Base-by-base conservation (phyloP, 2,888 invertebrate species). In the Drosophila mercatorum region DNA sequence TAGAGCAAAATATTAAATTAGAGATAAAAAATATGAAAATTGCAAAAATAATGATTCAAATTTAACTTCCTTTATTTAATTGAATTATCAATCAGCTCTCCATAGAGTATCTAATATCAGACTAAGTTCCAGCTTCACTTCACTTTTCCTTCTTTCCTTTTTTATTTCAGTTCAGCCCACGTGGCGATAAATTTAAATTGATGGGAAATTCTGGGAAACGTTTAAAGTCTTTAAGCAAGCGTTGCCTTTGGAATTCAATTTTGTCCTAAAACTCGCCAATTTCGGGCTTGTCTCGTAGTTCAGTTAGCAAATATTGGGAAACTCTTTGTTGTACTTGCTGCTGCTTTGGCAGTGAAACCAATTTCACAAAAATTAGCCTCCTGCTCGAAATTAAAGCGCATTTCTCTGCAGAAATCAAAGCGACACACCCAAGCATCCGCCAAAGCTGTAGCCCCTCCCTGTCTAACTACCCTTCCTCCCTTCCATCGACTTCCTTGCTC, bases 281-380 rank as follows among this genome's bases (percentile, higher is more conserved):
- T 57, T 38, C 11, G 40, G 14, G 7, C 8, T 41, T 6, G 40
- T 46, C 40, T 31, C 17, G 10, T 49, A 17, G 49, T 49, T 34
- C 31, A 49, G 49, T 34, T 34, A 4, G 38, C 40, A 55, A 62
- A 55, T 67, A 55, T 73, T 62, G 58, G 11, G 40, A 22, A 22
- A 40, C 4, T 34, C 47, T 26, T 44, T 66, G 14, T 52, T 59
- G 57, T 44, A 55, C 40, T 51, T 47, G 22, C 7, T 47, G 17
- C 46, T 51, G 26, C 49, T 17, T 28, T 44, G 17, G 31, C 41
- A 51, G n/a, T 53, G 73, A 80, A 76, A 69, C 72, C 81, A 86
- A 85, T 86, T 85, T 76, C 61, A 68, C 67, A 61, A 68, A 80
- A 85, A 85, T 85, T 83, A 76, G 80, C 69, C 83, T 85, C 76